These are phyloP conservation scores for Platysternon megacephalum DNA, from an alignment of 2,113 vertebrate genomes.

Conservation along the genomic window DNA sequence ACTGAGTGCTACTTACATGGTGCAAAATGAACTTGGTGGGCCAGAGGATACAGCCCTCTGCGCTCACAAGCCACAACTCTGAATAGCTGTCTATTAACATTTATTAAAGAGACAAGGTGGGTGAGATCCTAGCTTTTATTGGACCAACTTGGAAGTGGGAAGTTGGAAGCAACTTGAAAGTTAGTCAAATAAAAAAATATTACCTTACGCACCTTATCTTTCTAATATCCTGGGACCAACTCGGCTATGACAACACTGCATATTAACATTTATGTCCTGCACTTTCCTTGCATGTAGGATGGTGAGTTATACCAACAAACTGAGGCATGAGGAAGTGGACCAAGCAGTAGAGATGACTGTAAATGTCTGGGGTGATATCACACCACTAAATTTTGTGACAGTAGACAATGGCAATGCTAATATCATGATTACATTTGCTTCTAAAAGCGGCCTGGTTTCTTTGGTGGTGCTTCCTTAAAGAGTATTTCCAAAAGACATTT, in stretches of 20 bases:
- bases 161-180: too few species aligned
- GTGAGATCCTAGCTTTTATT: too few species aligned
- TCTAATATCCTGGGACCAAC: too few species aligned
- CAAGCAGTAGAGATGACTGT: constrained; percentile 41
- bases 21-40: neutral
- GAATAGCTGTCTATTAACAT: neutral
- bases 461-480: neutral
- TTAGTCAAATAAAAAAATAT: too few species aligned
- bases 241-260: too few species aligned
- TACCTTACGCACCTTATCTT: too few species aligned
- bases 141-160: too few species aligned
- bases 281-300: constrained; percentile 40
- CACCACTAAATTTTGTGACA: constrained; percentile 60
- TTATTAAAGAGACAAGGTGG: too few species aligned
- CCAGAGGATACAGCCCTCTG: neutral
- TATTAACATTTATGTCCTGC: neutral
- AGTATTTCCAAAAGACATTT: neutral
- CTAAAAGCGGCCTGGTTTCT: constrained; percentile 36
- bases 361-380: constrained; percentile 62
- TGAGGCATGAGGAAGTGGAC: constrained; percentile 67
- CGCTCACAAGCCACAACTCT: neutral
- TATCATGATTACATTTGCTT: constrained; percentile 61
- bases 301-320: constrained; percentile 67
- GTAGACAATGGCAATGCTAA: constrained; percentile 55
- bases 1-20: neutral